Conservation (phyloP, 2,113 vertebrate species). For the Tringa solitaria region DNA sequence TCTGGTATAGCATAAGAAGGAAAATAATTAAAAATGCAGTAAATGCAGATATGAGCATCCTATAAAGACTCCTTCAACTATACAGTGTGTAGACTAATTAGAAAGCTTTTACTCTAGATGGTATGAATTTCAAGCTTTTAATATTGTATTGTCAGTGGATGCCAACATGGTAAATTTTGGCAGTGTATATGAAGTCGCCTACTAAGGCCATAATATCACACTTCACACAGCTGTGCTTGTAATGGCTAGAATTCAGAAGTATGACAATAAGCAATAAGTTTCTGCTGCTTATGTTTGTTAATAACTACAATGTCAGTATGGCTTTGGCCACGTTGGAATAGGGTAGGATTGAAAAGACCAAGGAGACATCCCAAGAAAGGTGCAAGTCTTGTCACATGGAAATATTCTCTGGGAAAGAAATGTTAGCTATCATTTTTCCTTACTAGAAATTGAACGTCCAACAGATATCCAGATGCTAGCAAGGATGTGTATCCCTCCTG, state of each 20-base stretch:
- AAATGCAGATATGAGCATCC: background rate
- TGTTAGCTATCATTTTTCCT: background rate
- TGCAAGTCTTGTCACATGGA: background rate
- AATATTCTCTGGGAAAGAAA: background rate
- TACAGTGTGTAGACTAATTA: background rate
- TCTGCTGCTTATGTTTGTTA: background rate
- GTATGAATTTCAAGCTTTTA: background rate
- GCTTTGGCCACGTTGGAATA: background rate
- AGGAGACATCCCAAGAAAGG: background rate
- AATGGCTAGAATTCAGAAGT: background rate
- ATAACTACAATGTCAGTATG: background rate
- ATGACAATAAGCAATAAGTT: background rate
- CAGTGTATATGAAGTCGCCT: background rate
- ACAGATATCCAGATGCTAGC: background rate
- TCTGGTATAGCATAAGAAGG: background rate
- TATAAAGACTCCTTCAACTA: background rate
- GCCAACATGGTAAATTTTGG: background rate
- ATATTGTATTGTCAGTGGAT: background rate
- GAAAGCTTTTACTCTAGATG: background rate
- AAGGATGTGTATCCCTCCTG: background rate
- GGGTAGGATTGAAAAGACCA: background rate
- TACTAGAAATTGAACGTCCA: background rate
- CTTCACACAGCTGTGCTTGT: background rate
- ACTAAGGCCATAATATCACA: background rate
- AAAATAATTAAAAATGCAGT: background rate